A percentile compares a stretch with the other conserved stretches of the same genome.
These are phyloP conservation scores for Protobothrops flavoviridis DNA, from an alignment of 2,113 vertebrate species.

Conservation along the genomic window DNA sequence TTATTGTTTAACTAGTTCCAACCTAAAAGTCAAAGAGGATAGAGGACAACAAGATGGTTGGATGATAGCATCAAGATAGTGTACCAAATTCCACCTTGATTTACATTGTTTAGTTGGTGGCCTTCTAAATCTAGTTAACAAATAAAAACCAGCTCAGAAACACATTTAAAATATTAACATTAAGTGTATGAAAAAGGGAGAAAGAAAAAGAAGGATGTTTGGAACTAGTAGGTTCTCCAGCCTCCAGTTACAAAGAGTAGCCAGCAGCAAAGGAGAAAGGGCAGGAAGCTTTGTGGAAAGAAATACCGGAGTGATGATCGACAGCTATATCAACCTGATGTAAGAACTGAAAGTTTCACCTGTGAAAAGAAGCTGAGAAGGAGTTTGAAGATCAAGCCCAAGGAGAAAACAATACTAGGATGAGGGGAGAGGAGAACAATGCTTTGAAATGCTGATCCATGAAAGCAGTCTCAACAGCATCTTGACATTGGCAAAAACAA, in stretches of 20 bases:
- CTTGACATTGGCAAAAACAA: background rate
- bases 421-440: background rate
- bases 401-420: background rate
- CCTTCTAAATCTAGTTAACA: background rate
- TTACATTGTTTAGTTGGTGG: background rate
- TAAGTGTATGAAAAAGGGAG: background rate
- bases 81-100: background rate
- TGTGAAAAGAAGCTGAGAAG: background rate
- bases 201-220: background rate
- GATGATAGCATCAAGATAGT: background rate
- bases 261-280: background rate
- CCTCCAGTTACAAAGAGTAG: background rate
- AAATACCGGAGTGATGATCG: background rate
- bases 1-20: background rate
- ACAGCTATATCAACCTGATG: background rate
- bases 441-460: background rate
- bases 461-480: background rate
- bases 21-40: background rate
- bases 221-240: background rate
- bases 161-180: background rate
- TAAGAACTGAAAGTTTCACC: background rate
- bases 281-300: background rate
- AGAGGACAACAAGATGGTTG: background rate
- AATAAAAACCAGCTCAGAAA: background rate
- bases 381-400: background rate